Conservation (phyloP, 2,888 invertebrate genomes). For the Halictus quadricinctus region DNA sequence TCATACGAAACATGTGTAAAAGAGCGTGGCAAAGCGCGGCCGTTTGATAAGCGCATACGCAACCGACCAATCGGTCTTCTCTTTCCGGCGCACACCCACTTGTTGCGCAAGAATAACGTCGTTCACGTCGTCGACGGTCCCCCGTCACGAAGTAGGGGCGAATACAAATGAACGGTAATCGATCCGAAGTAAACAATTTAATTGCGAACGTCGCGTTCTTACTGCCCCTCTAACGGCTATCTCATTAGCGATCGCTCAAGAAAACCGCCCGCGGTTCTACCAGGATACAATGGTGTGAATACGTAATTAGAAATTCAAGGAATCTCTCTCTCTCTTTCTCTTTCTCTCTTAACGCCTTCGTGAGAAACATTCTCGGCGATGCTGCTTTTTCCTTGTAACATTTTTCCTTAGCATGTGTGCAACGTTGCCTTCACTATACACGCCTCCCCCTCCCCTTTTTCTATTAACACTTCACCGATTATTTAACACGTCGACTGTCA, state of each 20-base stretch:
- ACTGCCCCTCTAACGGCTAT: background rate
- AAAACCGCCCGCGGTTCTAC: background rate
- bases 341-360: background rate
- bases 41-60: slow-evolving; percentile 22
- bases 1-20: slow-evolving; percentile 30
- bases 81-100: slow-evolving; percentile 69
- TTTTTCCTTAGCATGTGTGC: background rate
- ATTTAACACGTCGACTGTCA: background rate
- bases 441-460: background rate
- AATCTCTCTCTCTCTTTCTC: background rate
- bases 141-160: slow-evolving; percentile 37
- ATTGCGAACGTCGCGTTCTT: slow-evolving; percentile 42
- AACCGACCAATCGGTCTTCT: slow-evolving; percentile 44
- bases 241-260: slow-evolving; percentile 29
- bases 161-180: slow-evolving; percentile 47
- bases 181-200: slow-evolving; percentile 65
- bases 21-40: slow-evolving; percentile 8
- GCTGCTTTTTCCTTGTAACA: slow-evolving; percentile 7
- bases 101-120: slow-evolving; percentile 59
- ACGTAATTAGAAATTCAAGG: slow-evolving; percentile 13
- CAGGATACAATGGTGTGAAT: background rate
- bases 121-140: slow-evolving; percentile 58
- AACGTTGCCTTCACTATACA: background rate
- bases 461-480: background rate
- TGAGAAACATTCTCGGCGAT: background rate